Base-by-base conservation (phyloP, 2,888 invertebrate species). In the Polyommatus iphigenia region DNA sequence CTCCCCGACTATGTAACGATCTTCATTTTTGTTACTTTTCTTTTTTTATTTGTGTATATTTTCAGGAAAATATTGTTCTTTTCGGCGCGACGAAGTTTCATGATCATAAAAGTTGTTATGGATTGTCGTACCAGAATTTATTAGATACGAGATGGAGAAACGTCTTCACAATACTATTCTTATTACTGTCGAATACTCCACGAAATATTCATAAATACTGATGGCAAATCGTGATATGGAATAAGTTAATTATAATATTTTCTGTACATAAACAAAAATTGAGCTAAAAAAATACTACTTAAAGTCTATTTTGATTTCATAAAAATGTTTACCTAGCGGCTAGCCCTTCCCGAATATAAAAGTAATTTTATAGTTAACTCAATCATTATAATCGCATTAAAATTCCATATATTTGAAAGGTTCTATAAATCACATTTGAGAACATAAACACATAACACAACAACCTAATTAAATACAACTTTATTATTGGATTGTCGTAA, bases 1-100 rank as follows among this genome's bases (percentile, higher is more conserved):
- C 87, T 75, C 78, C 78, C 84, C 83, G 81, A 85, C 84, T 84
- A 84, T 82, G 78, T 75, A 80, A 79, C 80, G 81, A 81, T 81
- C 81, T 81, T 79, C 82, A 81, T 81, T 80, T 81, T 80, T 81
- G 75, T 75, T 75, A 18, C 75, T 32, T 54, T 75, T 50, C 50
- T 75, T 75, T 75, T 72, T 50, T 75, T 75, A 29, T 75, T 50
- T 75, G 29, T 46, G 41, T 73, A 46, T 73, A 15, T 75, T 75
- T 75, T 75, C 75, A 75, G 24, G 75, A 75, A 75, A 75, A 75
- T 75, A 75, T 75, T 54, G 46, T 54, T 54, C 75, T 75, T 73
- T 73, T 73, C 46, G 73, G 41, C 18, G 20, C 41, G 20, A 15
- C 73, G 73, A 73, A 20, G 46, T 41, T 73, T 20, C 46, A 73